Conservation (phyloP, 2,113 vertebrate genomes). For the Cynocephalus volans region DNA sequence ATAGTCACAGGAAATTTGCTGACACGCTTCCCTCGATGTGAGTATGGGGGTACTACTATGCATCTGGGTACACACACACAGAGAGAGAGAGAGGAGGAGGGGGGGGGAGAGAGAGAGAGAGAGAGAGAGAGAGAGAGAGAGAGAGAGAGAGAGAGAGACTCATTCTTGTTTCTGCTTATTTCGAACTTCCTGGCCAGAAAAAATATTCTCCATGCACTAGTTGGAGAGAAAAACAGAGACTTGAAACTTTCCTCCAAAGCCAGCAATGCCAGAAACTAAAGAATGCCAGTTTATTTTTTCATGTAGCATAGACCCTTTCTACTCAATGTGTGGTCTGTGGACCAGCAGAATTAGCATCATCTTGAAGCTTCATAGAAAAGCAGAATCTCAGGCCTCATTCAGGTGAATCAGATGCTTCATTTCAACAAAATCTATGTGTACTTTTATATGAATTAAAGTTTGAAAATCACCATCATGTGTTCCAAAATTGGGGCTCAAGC, state of each 20-base stretch:
- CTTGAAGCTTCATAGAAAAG: neutral
- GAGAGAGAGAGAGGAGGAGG: no score
- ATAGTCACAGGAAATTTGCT: neutral
- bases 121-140: no score
- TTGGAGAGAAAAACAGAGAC: neutral
- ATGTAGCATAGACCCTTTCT: neutral
- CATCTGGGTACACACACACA: neutral
- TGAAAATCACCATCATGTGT: neutral
- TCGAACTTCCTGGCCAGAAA: neutral
- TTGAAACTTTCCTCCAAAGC: neutral
- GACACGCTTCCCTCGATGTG: neutral
- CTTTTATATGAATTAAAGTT: neutral
- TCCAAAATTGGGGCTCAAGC: neutral
- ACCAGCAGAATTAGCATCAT: neutral
- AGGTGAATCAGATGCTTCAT: neutral
- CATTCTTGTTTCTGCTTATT: neutral
- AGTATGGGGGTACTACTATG: fast-evolving
- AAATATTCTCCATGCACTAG: neutral
- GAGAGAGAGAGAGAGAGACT: no score
- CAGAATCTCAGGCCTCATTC: neutral
- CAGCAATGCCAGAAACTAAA: neutral
- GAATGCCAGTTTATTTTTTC: neutral
- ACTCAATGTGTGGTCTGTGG: neutral
- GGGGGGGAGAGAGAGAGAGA: no score
- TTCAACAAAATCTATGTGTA: neutral